These are phyloP conservation scores for Callorhinus ursinus DNA, from an alignment of 2,113 vertebrate species.

Conservation along the genomic window DNA sequence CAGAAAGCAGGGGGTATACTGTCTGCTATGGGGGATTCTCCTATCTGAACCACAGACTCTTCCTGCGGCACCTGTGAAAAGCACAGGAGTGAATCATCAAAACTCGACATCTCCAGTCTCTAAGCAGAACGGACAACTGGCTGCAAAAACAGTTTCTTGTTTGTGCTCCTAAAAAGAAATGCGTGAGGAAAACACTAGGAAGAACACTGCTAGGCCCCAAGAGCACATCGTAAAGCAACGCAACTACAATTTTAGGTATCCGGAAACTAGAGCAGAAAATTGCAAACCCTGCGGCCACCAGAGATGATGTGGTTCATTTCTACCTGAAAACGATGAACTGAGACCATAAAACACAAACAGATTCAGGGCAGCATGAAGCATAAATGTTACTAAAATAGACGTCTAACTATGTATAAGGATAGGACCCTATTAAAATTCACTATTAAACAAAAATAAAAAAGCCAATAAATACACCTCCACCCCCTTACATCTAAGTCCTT, in stretches of 20 bases:
- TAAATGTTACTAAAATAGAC: not conserved
- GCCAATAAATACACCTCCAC: not conserved
- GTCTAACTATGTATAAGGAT: not conserved
- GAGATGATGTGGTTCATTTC: not conserved
- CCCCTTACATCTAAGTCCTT: not conserved
- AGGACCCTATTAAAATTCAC: not conserved
- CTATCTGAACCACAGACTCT: not conserved
- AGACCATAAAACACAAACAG: not conserved
- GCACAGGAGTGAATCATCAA: not conserved
- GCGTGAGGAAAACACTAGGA: not conserved
- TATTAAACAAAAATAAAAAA: not conserved
- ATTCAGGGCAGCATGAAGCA: not conserved
- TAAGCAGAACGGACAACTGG: not conserved
- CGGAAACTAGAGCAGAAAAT: not conserved
- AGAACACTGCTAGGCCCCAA: not conserved
- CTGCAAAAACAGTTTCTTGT: not conserved
- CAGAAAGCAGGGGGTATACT: not conserved
- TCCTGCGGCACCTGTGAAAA: not conserved
- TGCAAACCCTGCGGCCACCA: not conserved
- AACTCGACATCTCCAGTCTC: not conserved
- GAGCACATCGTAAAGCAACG: not conserved
- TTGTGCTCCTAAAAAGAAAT: not conserved
- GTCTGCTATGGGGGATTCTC: not conserved
- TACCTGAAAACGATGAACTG: not conserved
- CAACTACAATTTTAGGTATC: not conserved